phyloP scores from a whole-genome alignment of 2,888 invertebrate genomes.

The Diarsia dahlii region DNA sequence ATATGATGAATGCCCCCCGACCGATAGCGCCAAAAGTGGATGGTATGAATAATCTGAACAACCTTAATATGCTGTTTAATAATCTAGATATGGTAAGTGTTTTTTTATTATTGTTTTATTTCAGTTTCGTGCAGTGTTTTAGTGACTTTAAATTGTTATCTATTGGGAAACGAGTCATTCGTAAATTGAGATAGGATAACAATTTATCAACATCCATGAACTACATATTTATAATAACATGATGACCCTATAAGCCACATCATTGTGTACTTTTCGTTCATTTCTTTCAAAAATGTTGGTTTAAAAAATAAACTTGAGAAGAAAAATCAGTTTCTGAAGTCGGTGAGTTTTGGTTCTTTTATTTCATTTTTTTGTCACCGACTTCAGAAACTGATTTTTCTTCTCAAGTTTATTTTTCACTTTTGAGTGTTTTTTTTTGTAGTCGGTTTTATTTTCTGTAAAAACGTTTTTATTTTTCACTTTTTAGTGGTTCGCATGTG shows the following conservation, averaged over 20 bases:
- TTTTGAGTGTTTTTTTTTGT: too few species aligned
- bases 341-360: too few species aligned
- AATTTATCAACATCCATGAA: conserved; percentile 14
- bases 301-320: too few species aligned
- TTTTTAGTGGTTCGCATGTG: too few species aligned
- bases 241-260: background rate
- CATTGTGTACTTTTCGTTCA: background rate
- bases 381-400: too few species aligned
- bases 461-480: too few species aligned
- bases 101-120: conserved; percentile 4
- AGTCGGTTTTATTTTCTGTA: too few species aligned
- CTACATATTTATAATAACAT: background rate
- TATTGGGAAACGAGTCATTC: conserved; percentile 11
- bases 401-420: too few species aligned
- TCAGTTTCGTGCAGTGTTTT: background rate
- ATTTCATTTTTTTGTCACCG: too few species aligned
- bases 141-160: conserved; percentile 7
- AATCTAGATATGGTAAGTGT: conserved; percentile 88
- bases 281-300: background rate
- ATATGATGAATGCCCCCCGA: conserved; percentile 85
- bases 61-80: conserved; percentile 86
- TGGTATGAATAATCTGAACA: conserved; percentile 77
- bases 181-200: conserved; percentile 15
- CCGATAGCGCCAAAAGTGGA: conserved; percentile 86
- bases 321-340: too few species aligned